Base-by-base conservation (phyloP, 1,140 invertebrate species). In the Pinna nobilis region DNA sequence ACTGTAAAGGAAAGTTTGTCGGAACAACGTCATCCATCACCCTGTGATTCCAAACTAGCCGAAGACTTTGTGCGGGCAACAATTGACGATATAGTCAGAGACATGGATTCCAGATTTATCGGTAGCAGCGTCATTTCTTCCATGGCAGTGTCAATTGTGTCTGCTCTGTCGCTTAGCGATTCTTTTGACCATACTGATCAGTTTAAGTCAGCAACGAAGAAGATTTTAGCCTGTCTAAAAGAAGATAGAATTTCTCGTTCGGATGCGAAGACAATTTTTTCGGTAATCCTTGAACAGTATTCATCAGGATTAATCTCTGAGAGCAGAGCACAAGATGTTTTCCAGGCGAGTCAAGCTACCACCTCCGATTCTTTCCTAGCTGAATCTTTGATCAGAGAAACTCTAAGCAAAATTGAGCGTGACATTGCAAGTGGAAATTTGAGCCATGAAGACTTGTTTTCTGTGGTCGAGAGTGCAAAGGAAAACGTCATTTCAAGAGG, bases 301-400 rank as follows among this genome's bases (percentile, higher is more conserved):
- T 30, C 41, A 30, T 47, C 57, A n/a, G 25, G 37, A 41, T n/a
- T 32, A 28, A 13, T 28, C 32, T 7, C 33, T 15, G 55, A 59
- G 37, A 59, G n/a, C 23, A 15, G 23, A 7, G 30, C 25, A 23
- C 23, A 18, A 6, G 0, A 25, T 63, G n/a, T 28, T 41, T n/a
- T 63, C 6, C 6, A 20, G 15, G 1, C n/a, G 9, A 57, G 30
- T 18, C 37, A 44, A 20, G 25, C 60, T 4, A 30, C 9, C 1
- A 32, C 61, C 1, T 55, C 67, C 11, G 66, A 64, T 47, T 64
- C 66, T 28, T 30, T 50, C 32, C 51, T 74, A 15, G 72, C 72
- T 18, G 60, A 69, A 47, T 64, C 49, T 18, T 4, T 74, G 3
- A 69, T 74, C 23, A 53, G 53, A 53, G 72, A 68, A 74, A 65